Percentiles rank a stretch among this genome's conserved stretches.
phyloP scores from a whole-genome alignment of 2,797 vertebrate genomes.

The Vespertilio murinus region DNA sequence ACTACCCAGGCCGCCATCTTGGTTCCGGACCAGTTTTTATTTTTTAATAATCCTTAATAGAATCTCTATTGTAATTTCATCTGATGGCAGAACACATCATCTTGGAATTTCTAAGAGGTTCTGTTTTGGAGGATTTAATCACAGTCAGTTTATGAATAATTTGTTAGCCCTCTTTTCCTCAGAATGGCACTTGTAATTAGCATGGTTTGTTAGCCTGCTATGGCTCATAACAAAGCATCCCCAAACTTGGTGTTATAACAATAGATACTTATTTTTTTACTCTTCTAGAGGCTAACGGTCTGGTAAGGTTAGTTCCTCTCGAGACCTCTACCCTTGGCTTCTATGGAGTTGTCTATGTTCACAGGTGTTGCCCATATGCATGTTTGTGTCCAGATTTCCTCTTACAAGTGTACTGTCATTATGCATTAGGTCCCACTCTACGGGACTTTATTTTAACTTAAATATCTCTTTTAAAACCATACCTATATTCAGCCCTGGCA shows the following conservation, averaged over 20 bases:
- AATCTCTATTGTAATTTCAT: neutral
- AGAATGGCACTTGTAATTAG: neutral
- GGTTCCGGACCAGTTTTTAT: too few relatives aligned
- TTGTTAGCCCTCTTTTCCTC: neutral
- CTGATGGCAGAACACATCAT: neutral
- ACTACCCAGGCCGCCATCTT: too few relatives aligned
- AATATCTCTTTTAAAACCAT: neutral
- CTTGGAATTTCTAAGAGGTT: neutral
- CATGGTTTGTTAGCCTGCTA: neutral
- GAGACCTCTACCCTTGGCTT: neutral
- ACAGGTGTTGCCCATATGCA: fast-evolving
- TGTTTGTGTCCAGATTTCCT: neutral
- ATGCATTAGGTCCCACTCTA: neutral
- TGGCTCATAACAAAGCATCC: neutral
- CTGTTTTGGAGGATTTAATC: neutral
- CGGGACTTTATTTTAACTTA: neutral
- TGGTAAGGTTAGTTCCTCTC: neutral
- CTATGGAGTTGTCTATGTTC: neutral
- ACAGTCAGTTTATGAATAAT: neutral
- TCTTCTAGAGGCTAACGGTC: neutral
- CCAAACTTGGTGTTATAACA: neutral
- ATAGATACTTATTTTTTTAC: neutral
- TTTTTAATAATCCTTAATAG: neutral
- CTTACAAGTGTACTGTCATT: neutral
- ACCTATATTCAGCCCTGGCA: too few relatives aligned